Conservation (phyloP, 2,797 vertebrate species). For the Poecilia velifera region DNA sequence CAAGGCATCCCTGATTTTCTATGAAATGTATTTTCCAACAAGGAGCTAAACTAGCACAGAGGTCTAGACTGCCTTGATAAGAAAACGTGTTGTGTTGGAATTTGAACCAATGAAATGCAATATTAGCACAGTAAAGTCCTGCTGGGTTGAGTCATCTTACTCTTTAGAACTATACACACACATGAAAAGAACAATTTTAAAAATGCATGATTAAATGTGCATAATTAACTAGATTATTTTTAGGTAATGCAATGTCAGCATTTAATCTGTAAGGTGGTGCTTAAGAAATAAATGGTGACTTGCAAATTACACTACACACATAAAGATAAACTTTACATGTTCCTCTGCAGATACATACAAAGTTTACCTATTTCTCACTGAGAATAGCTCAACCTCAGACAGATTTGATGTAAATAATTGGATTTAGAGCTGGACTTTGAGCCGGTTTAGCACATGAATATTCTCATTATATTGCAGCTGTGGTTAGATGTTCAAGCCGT, state of each 20-base stretch:
- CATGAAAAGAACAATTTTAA: not conserved
- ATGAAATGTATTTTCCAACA: not conserved
- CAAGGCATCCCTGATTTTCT: not conserved
- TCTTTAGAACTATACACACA: not conserved
- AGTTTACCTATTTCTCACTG: not conserved
- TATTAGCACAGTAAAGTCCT: not conserved
- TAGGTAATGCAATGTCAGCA: not conserved
- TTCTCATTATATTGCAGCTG: not conserved
- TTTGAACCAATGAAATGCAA: not conserved
- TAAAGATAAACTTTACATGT: not conserved
- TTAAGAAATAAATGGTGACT: not conserved
- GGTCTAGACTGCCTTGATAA: not conserved
- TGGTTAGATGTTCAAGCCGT: not conserved
- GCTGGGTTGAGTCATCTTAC: not conserved
- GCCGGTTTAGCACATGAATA: not conserved
- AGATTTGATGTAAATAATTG: not conserved
- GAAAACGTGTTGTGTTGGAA: not conserved
- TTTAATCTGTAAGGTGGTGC: not conserved
- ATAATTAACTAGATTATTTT: not conserved
- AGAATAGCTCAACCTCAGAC: not conserved
- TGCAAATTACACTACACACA: not conserved
- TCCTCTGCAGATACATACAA: not conserved
- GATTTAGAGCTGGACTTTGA: not conserved
- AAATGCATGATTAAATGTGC: not conserved
- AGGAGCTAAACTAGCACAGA: not conserved